Evolutionary conservation across 2,797 vertebrate genomes (phyloP).

Genomic region (Falco peregrinus): DNA sequence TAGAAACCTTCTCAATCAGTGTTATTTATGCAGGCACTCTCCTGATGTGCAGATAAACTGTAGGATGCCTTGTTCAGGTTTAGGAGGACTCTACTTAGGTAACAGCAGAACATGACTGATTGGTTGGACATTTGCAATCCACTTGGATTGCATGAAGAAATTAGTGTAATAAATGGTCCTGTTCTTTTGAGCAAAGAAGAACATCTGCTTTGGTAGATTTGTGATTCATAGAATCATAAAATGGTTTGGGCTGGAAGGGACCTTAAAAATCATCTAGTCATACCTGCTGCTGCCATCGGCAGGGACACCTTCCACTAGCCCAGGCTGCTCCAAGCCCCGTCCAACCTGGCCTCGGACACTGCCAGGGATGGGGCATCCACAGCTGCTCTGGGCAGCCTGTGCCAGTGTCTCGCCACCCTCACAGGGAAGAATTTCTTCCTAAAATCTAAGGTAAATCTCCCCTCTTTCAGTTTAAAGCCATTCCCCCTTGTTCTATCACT

Average conservation of each 20-base stretch:
- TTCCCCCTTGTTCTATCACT: background rate
- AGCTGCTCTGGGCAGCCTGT: background rate
- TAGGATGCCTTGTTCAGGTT: background rate
- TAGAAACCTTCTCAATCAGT: background rate
- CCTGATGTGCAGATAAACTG: background rate
- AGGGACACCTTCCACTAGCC: background rate
- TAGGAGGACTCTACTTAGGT: background rate
- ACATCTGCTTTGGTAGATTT: background rate
- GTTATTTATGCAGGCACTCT: background rate
- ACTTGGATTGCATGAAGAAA: background rate
- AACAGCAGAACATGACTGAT: background rate
- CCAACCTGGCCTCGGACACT: background rate
- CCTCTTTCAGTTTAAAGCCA: background rate
- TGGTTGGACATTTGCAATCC: background rate
- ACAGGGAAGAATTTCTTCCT: rapidly evolving
- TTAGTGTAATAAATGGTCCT: background rate
- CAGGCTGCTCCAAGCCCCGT: background rate
- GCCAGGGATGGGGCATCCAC: background rate
- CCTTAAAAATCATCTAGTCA: background rate
- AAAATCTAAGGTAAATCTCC: rapidly evolving
- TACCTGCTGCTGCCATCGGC: background rate
- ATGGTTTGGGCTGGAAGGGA: background rate
- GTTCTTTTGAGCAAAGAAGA: background rate
- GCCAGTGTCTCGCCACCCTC: background rate
- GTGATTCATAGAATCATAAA: background rate